These are phyloP conservation scores for Theocolax elegans DNA, from an alignment of 1,140 invertebrate species.

Conservation along the genomic window DNA sequence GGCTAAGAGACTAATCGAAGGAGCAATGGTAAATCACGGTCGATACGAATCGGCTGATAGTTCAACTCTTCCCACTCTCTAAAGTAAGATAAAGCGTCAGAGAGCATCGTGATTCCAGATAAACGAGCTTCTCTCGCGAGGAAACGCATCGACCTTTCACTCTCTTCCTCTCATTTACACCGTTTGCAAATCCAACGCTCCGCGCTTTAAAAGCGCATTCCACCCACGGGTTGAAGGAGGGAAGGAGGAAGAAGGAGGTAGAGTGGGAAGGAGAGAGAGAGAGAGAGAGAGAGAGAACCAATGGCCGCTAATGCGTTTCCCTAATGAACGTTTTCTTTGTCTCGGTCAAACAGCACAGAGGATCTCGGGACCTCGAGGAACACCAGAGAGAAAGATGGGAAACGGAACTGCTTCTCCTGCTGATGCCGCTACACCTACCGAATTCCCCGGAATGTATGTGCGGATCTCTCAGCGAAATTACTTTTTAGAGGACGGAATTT, in stretches of 20 bases:
- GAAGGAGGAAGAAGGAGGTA: not conserved
- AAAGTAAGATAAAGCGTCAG: constrained; percentile 8
- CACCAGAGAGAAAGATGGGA: no score
- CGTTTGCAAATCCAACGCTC: constrained; percentile 27
- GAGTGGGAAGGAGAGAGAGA: not conserved
- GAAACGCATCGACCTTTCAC: constrained; percentile 22
- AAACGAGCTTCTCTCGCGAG: constrained; percentile 1
- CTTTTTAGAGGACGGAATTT: no score
- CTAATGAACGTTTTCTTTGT: constrained; percentile 63
- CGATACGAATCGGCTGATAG: constrained; percentile 22
- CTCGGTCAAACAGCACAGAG: constrained; percentile 56
- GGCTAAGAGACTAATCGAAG: constrained; percentile 34
- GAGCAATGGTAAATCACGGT: constrained; percentile 34
- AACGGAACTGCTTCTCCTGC: no score
- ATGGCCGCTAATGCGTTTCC: no score
- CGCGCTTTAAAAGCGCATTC: no score
- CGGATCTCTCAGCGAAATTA: no score
- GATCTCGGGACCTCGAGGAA: no score
- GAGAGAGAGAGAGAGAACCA: constrained; percentile 33
- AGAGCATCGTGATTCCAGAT: constrained; percentile 35
- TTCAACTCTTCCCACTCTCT: not conserved
- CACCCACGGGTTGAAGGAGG: not conserved
- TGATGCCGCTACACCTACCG: no score
- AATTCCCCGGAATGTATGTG: no score
- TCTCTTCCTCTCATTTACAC: constrained; percentile 17